Base-by-base conservation (phyloP, 2,888 invertebrate species). In the Pinctada fucata region DNA sequence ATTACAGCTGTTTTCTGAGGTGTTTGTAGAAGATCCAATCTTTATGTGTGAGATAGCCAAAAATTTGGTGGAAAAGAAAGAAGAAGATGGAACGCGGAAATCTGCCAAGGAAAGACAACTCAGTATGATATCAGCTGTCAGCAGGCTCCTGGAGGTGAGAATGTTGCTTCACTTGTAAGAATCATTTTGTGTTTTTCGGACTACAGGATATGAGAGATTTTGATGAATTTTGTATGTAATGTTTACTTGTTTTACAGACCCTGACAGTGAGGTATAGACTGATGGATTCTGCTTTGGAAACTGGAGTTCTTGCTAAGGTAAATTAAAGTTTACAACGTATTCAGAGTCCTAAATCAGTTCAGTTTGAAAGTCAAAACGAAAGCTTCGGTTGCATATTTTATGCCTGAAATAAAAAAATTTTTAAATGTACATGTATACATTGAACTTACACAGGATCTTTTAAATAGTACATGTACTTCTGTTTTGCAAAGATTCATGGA, bases 281-380 rank as follows among this genome's bases (percentile, higher is more conserved):
- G 63, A 85, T 92, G 63, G 91, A 92, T 78, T 86, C 89, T n/a
- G 88, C 91, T 3, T 90, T 90, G 90, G 91, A 92, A 82, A 87
- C 88, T 10, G 91, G 91, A 76, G 83, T 92, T 66, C 80, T 92
- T 6, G 88, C 92, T 8, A 89, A 89, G 87, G 92, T 92, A 81
- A 82, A 82, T 69, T 48, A 5, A 47, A 31, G 10, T 31, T 31
- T 31, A 31, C 31, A 31, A 31, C 1, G 31, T 31, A 49, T 47
- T 3, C 47, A 48, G n/a, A 45, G 48, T 65, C 16, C 8, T n/a
- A 58, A 58, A 5, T 58, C 16, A n/a, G 10, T 13, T 70, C 31
- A 31, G 31, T 31, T 31, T 31, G 31, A 31, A 31, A 31, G 31
- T 31, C 31, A 31, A 31, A 31, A 31, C 31, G 31, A 31, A 31